Evolutionary conservation across 2,888 invertebrate species (phyloP).

Genomic region (Leptinotarsa haldemani): DNA sequence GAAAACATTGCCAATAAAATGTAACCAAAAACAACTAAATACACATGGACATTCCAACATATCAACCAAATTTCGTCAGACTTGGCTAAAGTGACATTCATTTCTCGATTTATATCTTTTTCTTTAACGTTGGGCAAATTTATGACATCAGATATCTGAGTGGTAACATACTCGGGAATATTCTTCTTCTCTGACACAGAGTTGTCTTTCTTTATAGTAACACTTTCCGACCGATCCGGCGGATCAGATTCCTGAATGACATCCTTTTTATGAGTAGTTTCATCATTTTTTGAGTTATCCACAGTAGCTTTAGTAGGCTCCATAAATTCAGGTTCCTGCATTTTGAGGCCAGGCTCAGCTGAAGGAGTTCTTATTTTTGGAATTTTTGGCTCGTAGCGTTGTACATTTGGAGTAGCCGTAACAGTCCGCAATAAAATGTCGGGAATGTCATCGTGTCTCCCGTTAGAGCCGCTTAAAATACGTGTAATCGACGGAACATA

Average conservation of each 20-base stretch:
- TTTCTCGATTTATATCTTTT: constrained; percentile 52
- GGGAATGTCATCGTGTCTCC: constrained; percentile 83
- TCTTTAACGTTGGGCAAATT: constrained; percentile 72
- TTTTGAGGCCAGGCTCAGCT: constrained; percentile 56
- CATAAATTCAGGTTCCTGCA: constrained; percentile 48
- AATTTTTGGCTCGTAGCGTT: constrained; percentile 53
- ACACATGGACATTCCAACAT: constrained; percentile 93
- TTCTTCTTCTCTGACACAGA: constrained; percentile 49
- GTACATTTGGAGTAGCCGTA: constrained; percentile 66
- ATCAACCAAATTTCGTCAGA: constrained; percentile 77
- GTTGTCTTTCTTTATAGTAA: constrained; percentile 60
- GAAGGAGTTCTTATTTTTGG: constrained; percentile 56
- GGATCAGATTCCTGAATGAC: constrained; percentile 50
- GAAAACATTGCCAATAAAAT: constrained; percentile 86
- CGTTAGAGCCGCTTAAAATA: constrained; percentile 87
- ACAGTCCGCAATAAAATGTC: constrained; percentile 79
- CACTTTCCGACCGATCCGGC: constrained; percentile 59
- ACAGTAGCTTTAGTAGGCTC: constrained; percentile 40
- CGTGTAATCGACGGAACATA: constrained; percentile 84
- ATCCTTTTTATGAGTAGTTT: constrained; percentile 47
- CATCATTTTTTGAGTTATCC: constrained; percentile 49
- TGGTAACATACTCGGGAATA: constrained; percentile 58
- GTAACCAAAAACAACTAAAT: constrained; percentile 86
- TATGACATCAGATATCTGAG: constrained; percentile 66
- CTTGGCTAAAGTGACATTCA: constrained; percentile 61